phyloP scores from a whole-genome alignment of 1,140 invertebrate genomes.

The Ephestia elutella region DNA sequence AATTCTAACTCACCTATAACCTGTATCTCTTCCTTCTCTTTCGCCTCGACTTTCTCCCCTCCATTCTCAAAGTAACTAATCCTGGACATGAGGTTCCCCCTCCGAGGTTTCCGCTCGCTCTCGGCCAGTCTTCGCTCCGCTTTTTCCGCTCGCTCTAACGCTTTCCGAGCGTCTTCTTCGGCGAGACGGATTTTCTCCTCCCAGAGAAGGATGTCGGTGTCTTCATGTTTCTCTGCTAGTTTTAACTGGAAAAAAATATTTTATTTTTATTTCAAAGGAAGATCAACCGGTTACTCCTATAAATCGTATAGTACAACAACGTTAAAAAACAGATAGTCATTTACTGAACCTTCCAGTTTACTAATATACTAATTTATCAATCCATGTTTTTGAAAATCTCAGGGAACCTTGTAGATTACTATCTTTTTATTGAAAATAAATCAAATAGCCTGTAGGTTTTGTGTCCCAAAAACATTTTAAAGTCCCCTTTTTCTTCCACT shows the following conservation, averaged over 20 bases:
- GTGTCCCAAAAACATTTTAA: too few species aligned
- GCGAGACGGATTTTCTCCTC: slow-evolving; percentile 82
- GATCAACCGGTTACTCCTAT: neutral
- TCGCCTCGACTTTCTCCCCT: slow-evolving; percentile 31
- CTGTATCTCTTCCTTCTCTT: slow-evolving; percentile 22
- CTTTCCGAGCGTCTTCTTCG: slow-evolving; percentile 78
- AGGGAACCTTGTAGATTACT: too few species aligned
- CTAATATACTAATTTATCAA: too few species aligned
- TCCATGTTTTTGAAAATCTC: too few species aligned
- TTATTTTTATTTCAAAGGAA: neutral
- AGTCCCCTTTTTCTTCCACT: too few species aligned
- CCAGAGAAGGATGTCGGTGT: slow-evolving; percentile 79
- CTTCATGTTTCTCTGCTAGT: slow-evolving; percentile 78
- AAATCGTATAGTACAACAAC: too few species aligned
- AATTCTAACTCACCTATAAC: neutral
- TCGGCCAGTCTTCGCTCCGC: slow-evolving; percentile 69
- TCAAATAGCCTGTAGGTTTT: too few species aligned
- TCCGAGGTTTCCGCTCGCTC: slow-evolving; percentile 22
- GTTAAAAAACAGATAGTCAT: too few species aligned
- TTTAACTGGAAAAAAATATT: slow-evolving; percentile 74
- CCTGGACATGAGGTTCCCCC: slow-evolving; percentile 48
- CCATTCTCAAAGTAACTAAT: slow-evolving; percentile 65
- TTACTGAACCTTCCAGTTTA: too few species aligned
- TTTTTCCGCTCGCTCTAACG: slow-evolving; percentile 76
- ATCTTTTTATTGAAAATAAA: too few species aligned